Evolutionary conservation across 1,140 invertebrate species (phyloP), one percentile per base, ranked within the genome.

Genomic region (Aricia agestis): DNA sequence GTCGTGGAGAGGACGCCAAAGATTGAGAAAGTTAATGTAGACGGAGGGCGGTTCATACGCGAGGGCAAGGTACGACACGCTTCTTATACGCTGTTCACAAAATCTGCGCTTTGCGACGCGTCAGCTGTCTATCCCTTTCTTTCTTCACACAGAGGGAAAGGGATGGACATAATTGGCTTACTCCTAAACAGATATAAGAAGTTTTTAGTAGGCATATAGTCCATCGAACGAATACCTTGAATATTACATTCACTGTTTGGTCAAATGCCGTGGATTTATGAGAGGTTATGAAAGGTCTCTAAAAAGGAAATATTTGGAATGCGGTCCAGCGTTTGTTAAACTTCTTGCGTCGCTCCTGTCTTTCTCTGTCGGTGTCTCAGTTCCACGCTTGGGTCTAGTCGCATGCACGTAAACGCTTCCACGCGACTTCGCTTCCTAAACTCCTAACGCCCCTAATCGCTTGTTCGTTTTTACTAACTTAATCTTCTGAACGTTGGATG

Each of bases 11-110:
- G 96, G 82, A 97, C 96, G 77, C 95, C 96, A 79, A 96, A 96
- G 84, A 98, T 99, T 82, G 98, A 99, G 92, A 95, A 97, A 85
- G 97, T 99, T 80, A 99, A 99, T 92, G 93, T 96, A 76, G 96
- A 97, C 85, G 98, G 98, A 79, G 98, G 98, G 84, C 95, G 98
- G 87, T 97, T 98, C 90, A 98, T 99, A 82, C 94, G 98, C 76
- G 98, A 99, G 93, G 98, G 98, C 76, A 99, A 99, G 97, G 98
- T 99, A 97, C 13, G 45, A 52, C 45, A 52, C 45, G 45, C 45
- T 52, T 52, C 45, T 52, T 52, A 52, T 52, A 52, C 45, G 45
- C 45, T 13, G 45, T 52, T 52, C 13, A 52, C 45, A 52, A 52
- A 52, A 52, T 52, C 45, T 52, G 13, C 45, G 45, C 45, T 52